Percentiles rank a stretch among this genome's conserved stretches.
phyloP scores from a whole-genome alignment of 1,140 invertebrate genomes.

The Drosophila takahashii region DNA sequence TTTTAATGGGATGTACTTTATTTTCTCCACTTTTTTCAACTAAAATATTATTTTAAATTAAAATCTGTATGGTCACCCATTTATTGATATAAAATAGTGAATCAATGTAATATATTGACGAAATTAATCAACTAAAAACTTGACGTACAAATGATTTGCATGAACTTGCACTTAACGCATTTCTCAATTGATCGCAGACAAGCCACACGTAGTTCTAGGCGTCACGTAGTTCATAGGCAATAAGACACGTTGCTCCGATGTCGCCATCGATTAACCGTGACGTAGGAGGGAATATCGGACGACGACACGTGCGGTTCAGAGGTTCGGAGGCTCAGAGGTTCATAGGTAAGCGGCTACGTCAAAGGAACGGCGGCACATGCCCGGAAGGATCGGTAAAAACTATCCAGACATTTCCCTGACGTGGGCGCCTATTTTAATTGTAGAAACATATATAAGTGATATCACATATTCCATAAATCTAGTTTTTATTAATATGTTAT shows the following conservation, averaged over 20 bases:
- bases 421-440: not conserved
- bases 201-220: conserved; percentile 17
- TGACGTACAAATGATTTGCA: conserved; percentile 13
- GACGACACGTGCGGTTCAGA: conserved; percentile 17
- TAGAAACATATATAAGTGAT: no score
- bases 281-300: conserved; percentile 1
- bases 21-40: no score
- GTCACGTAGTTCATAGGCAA: conserved; percentile 20
- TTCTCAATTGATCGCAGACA: conserved; percentile 8
- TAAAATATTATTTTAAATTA: no score
- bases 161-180: conserved; percentile 4
- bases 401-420: conserved; percentile 9
- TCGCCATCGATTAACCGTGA: conserved; percentile 26
- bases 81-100: not conserved
- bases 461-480: no score
- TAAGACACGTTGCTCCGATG: conserved; percentile 25
- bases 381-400: conserved; percentile 7
- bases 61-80: no score
- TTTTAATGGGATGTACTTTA: no score
- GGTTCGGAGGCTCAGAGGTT: not conserved
- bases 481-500: no score
- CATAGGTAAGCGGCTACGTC: conserved; percentile 4
- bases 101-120: no score
- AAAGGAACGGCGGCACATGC: not conserved
- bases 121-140: not conserved